A percentile compares a stretch with the other conserved stretches of the same genome.
phyloP scores from a whole-genome alignment of 2,113 vertebrate genomes.

The Calcarius ornatus region DNA sequence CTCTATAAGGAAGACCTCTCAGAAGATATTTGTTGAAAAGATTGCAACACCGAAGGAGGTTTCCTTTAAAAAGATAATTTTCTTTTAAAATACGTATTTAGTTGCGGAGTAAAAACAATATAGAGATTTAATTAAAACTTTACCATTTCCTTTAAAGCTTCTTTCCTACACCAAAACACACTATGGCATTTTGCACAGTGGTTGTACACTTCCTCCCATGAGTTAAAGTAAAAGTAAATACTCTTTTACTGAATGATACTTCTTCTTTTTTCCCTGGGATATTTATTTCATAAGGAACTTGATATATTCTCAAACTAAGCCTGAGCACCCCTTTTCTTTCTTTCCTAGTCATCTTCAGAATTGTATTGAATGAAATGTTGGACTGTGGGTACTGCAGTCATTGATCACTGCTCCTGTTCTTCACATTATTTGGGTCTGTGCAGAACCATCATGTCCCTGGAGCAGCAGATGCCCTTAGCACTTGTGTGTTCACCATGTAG shows the following conservation, averaged over 20 bases:
- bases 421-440: not conserved
- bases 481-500: not conserved
- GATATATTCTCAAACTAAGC: not conserved
- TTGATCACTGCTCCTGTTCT: not conserved
- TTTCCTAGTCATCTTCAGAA: not conserved
- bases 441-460: not conserved
- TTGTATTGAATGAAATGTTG: not conserved
- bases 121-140: not conserved
- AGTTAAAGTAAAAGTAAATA: not conserved
- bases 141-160: not conserved
- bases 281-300: not conserved
- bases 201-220: not conserved
- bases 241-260: not conserved
- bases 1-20: not conserved
- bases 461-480: not conserved
- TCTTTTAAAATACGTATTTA: not conserved
- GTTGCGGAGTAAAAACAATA: not conserved
- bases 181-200: not conserved
- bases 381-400: fast-evolving
- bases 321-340: not conserved
- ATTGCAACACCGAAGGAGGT: not conserved
- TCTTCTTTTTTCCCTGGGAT: not conserved
- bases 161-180: not conserved
- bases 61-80: not conserved
- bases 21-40: not conserved